Conservation (phyloP, 2,797 vertebrate genomes). For the Peromyscus aztecus region DNA sequence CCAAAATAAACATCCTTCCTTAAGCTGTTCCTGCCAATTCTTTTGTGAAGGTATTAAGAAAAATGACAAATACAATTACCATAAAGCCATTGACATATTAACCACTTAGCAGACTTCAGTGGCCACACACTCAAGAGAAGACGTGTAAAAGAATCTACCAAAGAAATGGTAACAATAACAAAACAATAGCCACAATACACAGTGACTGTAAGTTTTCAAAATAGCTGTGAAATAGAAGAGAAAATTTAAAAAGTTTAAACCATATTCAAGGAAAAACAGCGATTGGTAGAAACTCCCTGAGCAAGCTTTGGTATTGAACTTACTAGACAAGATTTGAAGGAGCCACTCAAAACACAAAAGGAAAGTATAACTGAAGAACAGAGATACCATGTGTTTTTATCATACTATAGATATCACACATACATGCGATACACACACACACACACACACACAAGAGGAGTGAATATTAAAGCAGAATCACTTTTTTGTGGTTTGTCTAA, state of each 20-base stretch:
- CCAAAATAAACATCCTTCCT: background rate
- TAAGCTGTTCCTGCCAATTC: background rate
- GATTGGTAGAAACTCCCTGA: background rate
- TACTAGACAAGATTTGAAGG: conserved; percentile 32
- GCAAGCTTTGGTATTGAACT: background rate
- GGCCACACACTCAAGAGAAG: background rate
- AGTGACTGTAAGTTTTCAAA: background rate
- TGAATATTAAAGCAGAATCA: background rate
- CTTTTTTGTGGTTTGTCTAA: background rate
- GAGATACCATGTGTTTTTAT: background rate
- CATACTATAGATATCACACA: background rate
- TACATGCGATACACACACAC: background rate
- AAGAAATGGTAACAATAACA: background rate
- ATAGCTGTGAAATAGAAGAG: background rate
- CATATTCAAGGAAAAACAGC: background rate
- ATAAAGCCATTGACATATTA: background rate
- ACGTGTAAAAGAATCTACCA: background rate
- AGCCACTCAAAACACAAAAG: conserved; percentile 11
- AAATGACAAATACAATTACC: background rate
- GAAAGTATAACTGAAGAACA: background rate
- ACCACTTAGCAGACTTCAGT: background rate
- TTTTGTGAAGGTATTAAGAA: background rate
- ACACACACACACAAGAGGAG: background rate
- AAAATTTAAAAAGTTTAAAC: background rate
- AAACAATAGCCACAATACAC: background rate